phyloP scores from a whole-genome alignment of 2,797 vertebrate species.

The Amblyraja radiata region DNA sequence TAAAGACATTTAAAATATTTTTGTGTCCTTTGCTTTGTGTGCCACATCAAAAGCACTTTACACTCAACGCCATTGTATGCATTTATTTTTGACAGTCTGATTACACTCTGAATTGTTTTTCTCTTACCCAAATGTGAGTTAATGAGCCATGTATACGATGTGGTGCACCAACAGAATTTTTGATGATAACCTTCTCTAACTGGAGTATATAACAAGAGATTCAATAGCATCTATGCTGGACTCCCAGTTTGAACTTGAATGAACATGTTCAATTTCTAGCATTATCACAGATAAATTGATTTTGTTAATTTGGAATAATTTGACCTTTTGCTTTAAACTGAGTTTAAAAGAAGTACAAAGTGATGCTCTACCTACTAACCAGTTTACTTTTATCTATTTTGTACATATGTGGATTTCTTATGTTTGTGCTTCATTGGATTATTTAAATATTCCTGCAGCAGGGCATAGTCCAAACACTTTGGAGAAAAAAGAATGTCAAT shows the following conservation, averaged over 20 bases:
- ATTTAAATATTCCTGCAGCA: constrained; percentile 14
- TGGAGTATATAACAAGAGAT: background rate
- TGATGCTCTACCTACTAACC: background rate
- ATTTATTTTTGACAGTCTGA: constrained; percentile 17
- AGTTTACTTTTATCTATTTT: background rate
- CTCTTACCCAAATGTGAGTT: background rate
- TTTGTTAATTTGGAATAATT: constrained; percentile 10
- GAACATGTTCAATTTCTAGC: background rate
- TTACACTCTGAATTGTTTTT: background rate
- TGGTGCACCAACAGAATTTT: background rate
- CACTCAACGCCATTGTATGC: background rate
- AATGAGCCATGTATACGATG: background rate
- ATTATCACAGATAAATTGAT: background rate
- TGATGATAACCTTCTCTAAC: background rate
- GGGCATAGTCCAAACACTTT: constrained; percentile 7
- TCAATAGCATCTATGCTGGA: background rate
- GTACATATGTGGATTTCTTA: background rate
- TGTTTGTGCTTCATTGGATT: background rate
- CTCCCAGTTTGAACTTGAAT: background rate
- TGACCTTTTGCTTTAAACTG: background rate
- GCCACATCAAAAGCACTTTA: background rate
- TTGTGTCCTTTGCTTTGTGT: background rate
- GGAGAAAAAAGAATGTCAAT: background rate
- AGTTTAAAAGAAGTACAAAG: background rate
- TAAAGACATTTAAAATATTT: background rate